Conservation (phyloP, 2,888 invertebrate species). For the Julus scanicus region DNA sequence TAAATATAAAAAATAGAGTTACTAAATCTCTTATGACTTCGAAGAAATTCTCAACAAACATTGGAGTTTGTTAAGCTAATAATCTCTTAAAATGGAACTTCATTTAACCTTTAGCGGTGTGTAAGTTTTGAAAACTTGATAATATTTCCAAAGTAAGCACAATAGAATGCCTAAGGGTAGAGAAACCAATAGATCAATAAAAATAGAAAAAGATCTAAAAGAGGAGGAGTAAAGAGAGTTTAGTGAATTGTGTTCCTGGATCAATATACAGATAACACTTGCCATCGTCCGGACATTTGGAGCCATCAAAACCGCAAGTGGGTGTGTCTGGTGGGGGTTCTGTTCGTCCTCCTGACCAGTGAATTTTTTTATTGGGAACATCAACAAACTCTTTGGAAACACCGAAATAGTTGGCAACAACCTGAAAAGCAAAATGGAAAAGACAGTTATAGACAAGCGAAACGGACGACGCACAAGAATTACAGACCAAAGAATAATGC, state of each 20-base stretch:
- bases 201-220: not conserved
- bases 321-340: slow-evolving; percentile 85
- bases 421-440: slow-evolving; percentile 68
- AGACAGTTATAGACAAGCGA: not conserved
- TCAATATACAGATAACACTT: slow-evolving; percentile 64
- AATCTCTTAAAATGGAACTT: not conserved
- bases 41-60: not conserved
- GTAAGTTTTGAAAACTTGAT: not conserved
- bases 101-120: not conserved
- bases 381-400: slow-evolving; percentile 80
- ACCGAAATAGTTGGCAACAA: slow-evolving; percentile 91
- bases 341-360: slow-evolving; percentile 84
- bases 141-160: not conserved
- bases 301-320: slow-evolving; percentile 90
- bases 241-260: not conserved
- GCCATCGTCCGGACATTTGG: slow-evolving; percentile 87
- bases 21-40: not conserved
- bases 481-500: not conserved
- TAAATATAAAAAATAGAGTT: not conserved
- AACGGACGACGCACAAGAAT: not conserved
- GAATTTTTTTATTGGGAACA: slow-evolving; percentile 78
- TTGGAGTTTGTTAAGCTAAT: not conserved
- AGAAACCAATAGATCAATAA: slow-evolving; percentile 16
- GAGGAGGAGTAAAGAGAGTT: not conserved
- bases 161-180: not conserved